Evolutionary conservation across 2,113 vertebrate genomes (phyloP), one percentile per base, ranked within the genome.

Genomic region (Xenotilapia flavipinnis): DNA sequence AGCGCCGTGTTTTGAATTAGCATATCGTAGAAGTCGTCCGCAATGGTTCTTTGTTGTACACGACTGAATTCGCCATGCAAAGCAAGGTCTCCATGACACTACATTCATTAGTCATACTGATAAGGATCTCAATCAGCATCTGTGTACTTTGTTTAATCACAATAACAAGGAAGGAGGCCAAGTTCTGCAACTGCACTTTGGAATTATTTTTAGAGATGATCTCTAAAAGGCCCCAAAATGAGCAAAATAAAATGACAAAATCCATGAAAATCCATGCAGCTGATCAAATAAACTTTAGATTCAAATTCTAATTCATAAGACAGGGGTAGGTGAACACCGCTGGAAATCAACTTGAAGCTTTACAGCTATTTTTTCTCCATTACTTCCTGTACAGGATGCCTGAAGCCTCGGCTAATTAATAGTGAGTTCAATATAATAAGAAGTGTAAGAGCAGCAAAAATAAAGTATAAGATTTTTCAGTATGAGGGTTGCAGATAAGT

Each of bases 361-460:
- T 75, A 5, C 68, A 75, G 68, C 0, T 47, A 28, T 17, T 47
- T 75, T 75, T 47, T 11, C 40, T 28, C 21, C 70, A 47, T 47
- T 75, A 75, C 14, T 47, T 28, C 40, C 42, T 28, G 23, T 75
- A 2, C 23, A 73, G 21, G 21, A 26, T 28, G 14, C 21, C 21
- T 73, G 40, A 73, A 73, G 21, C 23, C 40, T 75, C 0, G 2
- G 21, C 68, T 73, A 73, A 73, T 73, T 73, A 73, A 47, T 73
- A 73, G 3, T 73, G 40, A 73, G n/a, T 73, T 73, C 38, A 73
- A 73, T 9, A 73, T 45, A 42, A 26, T 45, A 45, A 45, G 38
- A 26, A 45, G 38, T 17, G 68, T 26, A 75, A 75, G 40, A 75
- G 40, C 68, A 75, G 68, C 40, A 75, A 75, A 73, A 75, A 47